Base-by-base conservation (phyloP, 2,113 vertebrate genomes). In the Solea solea region DNA sequence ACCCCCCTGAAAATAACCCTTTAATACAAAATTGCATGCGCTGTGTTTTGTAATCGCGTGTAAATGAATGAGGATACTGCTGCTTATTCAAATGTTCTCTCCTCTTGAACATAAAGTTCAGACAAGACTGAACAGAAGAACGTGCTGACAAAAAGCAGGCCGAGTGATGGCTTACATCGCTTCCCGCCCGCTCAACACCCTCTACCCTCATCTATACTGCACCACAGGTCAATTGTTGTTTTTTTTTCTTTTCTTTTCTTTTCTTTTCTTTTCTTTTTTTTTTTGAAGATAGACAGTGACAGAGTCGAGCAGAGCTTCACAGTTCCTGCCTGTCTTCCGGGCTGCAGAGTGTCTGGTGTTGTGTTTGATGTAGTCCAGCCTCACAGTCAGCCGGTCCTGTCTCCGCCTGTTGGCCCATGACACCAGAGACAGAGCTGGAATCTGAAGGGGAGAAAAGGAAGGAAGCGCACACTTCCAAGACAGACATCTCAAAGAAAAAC, bases 321-420 rank as follows among this genome's bases (percentile, higher is more conserved):
- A 64, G 87, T 90, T 89, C 89, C 88, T 86, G 82, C 62, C 53
- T 57, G 77, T 88, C 88, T 92, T 91, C 90, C 89, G 84, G 84
- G 83, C 78, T 67, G 72, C 34, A 34, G 62, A 80, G 79, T 21
- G 73, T 85, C 84, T 89, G 85, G 70, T 68, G 64, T 41, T 12
- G 65, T 14, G 72, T 82, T 90, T 90, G 89, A 92, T 88, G 81
- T 77, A 87, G 77, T 81, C 80, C 88, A 89, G 89, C 79, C 82
- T 72, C 69, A 58, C 59, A 64, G 45, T 63, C 50, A 46, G 78
- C 69, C 65, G 45, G 34, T 34, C 45, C 7, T 42, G 9, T 82
- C 58, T 84, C 83, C 58, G 83, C 69, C 82, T 74, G 65, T 78
- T 63, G 76, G 80, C 68, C 13, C 69, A 61, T 60, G 69, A 86